Evolutionary conservation across 64 coral and sea anemone genomes (phyloP), one percentile per base, ranked within the genome.

Genomic region (Dendronephthya gigantea): DNA sequence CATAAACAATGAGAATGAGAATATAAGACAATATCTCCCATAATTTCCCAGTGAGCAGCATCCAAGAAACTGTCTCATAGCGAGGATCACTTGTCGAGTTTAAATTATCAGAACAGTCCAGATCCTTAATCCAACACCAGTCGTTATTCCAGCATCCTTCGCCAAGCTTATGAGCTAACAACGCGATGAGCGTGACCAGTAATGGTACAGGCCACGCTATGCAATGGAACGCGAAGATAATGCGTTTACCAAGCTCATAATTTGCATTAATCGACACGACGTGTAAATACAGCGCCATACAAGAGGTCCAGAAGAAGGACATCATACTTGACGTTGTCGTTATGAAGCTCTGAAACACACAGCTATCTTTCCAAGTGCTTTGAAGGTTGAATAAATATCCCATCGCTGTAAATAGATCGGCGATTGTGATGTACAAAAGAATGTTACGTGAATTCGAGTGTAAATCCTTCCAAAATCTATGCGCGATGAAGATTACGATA

Each of bases 21-120:
- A 79, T 39, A 79, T 79, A 79, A 2, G 72, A 79, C 32, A 79
- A 15, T 15, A 79, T 79, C 29, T 79, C 72, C 72, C 72, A 79
- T 79, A 79, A 39, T 35, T 79, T 79, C 9, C 72, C 72, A 36
- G 4, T 79, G 22, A 79, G 15, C 19, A 79, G 17, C 72, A 79
- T 79, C 72, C 72, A 79, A 34, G 29, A 79, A 17, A 79, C 72
- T 11, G 1, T 34, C 22, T 79, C 0, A 34, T 36, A 79, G 7
- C 36, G 72, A 79, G 72, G n/a, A 29, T 17, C 0, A 30, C 2
- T 6, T 17, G 19, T 22, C 36, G 32, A 35, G 17, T 34, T 29
- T 5, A 3, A 35, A 36, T 35, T 39, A 39, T 30, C 10, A 34
- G 72, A 35, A 39, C 36, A 5, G 32, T 29, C 13, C 25, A 28